Conservation (phyloP, 2,113 vertebrate species). For the Onychorhynchus coronatus region DNA sequence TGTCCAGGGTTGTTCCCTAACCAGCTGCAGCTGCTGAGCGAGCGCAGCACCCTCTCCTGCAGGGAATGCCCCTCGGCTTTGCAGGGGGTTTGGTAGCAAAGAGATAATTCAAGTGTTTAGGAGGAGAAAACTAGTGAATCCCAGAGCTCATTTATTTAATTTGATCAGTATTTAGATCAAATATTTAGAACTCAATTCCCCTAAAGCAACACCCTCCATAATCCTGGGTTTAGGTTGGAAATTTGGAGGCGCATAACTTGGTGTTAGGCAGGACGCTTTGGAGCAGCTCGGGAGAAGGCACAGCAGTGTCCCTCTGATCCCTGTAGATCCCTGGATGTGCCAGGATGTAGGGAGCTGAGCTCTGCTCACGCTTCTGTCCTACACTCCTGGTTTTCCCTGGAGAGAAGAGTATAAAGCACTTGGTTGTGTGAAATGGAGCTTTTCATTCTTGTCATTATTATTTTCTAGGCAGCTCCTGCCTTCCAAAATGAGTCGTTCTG, state of each 20-base stretch:
- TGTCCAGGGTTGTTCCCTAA: constrained; percentile 52
- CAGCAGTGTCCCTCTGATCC: neutral
- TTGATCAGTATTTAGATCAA: constrained; percentile 34
- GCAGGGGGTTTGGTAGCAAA: neutral
- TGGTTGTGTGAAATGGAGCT: neutral
- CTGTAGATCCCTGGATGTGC: neutral
- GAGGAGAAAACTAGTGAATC: constrained; percentile 18
- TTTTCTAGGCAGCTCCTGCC: neutral
- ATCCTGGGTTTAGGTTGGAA: neutral
- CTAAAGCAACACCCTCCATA: neutral
- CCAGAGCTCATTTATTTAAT: neutral
- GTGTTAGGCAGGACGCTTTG: neutral
- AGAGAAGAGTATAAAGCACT: neutral
- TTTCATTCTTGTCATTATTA: neutral
- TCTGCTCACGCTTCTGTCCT: neutral
- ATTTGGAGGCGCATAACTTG: neutral
- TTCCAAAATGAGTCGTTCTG: neutral
- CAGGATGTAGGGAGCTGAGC: neutral
- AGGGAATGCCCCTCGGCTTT: neutral
- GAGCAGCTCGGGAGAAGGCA: neutral
- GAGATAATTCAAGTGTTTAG: neutral
- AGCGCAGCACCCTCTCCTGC: neutral
- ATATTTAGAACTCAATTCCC: neutral
- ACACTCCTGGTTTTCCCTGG: neutral
- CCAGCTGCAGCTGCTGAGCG: constrained; percentile 63